These are phyloP conservation scores for Jaculus jaculus DNA, from an alignment of 2,113 vertebrate genomes.

Conservation along the genomic window DNA sequence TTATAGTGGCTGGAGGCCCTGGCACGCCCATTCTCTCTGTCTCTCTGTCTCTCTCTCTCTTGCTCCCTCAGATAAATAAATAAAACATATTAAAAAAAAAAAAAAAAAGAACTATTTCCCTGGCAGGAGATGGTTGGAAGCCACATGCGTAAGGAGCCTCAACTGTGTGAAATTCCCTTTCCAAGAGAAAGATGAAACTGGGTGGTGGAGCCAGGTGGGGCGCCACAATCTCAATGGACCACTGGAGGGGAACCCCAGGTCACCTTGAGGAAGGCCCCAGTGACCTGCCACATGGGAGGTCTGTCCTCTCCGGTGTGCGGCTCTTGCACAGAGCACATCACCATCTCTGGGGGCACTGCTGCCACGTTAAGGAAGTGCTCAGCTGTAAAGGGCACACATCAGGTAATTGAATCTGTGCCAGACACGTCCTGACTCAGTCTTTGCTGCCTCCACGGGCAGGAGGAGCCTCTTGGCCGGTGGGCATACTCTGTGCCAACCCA, in stretches of 20 bases:
- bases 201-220: not conserved
- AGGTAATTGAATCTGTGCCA: conserved; percentile 12
- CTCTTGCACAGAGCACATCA: not conserved
- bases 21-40: too few species aligned
- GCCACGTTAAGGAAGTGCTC: not conserved
- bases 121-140: too few species aligned
- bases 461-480: conserved; percentile 7
- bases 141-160: too few species aligned
- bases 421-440: conserved; percentile 19
- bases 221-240: not conserved
- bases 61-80: too few species aligned
- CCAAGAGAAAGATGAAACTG: not conserved
- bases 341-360: not conserved
- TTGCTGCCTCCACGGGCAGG: not conserved
- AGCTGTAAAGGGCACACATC: not conserved
- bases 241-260: not conserved
- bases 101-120: too few species aligned
- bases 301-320: not conserved
- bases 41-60: too few species aligned
- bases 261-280: not conserved
- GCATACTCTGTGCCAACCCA: not conserved
- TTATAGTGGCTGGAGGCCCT: too few species aligned
- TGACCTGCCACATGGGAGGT: fast-evolving
- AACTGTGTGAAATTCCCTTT: too few species aligned
- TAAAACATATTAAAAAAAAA: too few species aligned